These are phyloP conservation scores for Paramacrobiotus metropolitanus DNA, from an alignment of 1,140 invertebrate genomes.

Conservation along the genomic window DNA sequence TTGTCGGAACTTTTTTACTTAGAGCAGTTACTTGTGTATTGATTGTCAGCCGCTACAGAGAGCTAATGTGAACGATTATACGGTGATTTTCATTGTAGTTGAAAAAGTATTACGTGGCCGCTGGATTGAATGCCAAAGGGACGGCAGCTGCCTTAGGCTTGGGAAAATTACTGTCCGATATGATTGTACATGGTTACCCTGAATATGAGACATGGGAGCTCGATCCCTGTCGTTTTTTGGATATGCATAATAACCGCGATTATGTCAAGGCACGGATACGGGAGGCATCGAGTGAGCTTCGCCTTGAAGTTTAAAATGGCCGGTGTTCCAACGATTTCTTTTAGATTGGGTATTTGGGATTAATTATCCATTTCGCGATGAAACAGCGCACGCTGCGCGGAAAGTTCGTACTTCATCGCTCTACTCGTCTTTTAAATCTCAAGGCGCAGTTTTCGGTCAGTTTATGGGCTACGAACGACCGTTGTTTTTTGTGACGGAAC, in stretches of 20 bases:
- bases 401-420: slow-evolving; percentile 87
- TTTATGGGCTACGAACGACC: slow-evolving; percentile 95
- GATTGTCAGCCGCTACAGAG: no score
- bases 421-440: slow-evolving; percentile 65
- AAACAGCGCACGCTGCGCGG: slow-evolving; percentile 47
- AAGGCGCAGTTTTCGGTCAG: slow-evolving; percentile 88
- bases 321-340: slow-evolving; percentile 7
- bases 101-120: slow-evolving; percentile 89
- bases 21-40: no score
- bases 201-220: slow-evolving; percentile 59
- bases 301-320: slow-evolving; percentile 1
- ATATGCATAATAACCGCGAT: slow-evolving; percentile 79
- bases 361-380: slow-evolving; percentile 43
- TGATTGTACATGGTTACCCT: slow-evolving; percentile 51
- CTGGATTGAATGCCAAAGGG: slow-evolving; percentile 82
- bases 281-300: slow-evolving; percentile 54
- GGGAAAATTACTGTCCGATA: slow-evolving; percentile 64
- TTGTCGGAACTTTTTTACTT: no score
- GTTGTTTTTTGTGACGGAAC: slow-evolving; percentile 52
- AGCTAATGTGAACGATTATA: no score
- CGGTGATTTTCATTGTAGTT: no score
- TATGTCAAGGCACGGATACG: slow-evolving; percentile 73
- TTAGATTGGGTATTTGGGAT: slow-evolving; percentile 17
- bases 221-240: slow-evolving; percentile 74
- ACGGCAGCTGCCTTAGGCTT: slow-evolving; percentile 76